These are phyloP conservation scores for Busseola fusca DNA, from an alignment of 2,888 invertebrate genomes.

Conservation along the genomic window DNA sequence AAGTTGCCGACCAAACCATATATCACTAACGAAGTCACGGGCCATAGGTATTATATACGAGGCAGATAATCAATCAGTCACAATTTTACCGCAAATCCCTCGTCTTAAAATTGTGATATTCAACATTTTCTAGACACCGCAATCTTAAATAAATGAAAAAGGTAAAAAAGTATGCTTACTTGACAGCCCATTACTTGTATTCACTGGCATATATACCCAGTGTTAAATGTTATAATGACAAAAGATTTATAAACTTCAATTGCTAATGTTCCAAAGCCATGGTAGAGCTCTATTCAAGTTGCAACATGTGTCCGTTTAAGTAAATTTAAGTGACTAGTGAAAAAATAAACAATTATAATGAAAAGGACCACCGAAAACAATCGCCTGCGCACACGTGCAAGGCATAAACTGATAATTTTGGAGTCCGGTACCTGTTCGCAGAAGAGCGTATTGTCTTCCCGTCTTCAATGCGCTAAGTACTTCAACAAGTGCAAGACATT, in stretches of 20 bases:
- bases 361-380: conserved; percentile 65
- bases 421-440: conserved; percentile 74
- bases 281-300: conserved; percentile 23
- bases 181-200: not conserved
- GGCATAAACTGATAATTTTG: conserved; percentile 73
- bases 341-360: conserved; percentile 48
- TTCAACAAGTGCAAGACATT: conserved; percentile 80
- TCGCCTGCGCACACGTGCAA: conserved; percentile 80
- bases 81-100: too few relatives aligned
- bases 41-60: too few relatives aligned
- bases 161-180: not conserved
- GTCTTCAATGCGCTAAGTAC: conserved; percentile 66
- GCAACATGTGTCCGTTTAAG: conserved; percentile 41
- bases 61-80: too few relatives aligned
- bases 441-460: conserved; percentile 74
- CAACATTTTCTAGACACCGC: too few relatives aligned
- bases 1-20: too few relatives aligned
- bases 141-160: too few relatives aligned
- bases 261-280: not conserved
- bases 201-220: not conserved
- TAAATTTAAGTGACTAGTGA: conserved; percentile 26
- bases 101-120: too few relatives aligned
- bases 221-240: not conserved
- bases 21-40: too few relatives aligned
- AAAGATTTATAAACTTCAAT: not conserved